phyloP scores from a whole-genome alignment of 2,888 invertebrate genomes.

The Stenodema calcarata region DNA sequence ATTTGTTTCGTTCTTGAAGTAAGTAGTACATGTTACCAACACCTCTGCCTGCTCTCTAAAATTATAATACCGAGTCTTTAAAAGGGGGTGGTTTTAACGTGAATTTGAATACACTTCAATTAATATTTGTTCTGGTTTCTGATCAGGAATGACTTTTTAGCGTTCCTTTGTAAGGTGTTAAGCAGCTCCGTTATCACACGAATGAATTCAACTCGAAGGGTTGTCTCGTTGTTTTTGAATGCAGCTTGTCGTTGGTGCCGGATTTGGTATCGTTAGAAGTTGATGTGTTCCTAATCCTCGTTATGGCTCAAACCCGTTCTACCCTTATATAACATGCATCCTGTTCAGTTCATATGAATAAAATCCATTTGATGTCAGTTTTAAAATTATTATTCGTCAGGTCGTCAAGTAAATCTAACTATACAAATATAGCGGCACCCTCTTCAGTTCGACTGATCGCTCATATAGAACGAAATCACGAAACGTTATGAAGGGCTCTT shows the following conservation, averaged over 20 bases:
- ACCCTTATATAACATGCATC: background rate
- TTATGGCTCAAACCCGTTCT: background rate
- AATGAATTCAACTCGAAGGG: background rate
- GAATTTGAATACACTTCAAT: background rate
- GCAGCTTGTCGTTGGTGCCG: background rate
- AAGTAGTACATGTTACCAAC: too few relatives aligned
- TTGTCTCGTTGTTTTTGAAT: background rate
- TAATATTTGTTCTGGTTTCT: background rate
- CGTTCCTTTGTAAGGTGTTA: background rate
- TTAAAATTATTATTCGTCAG: too few relatives aligned
- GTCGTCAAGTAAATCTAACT: background rate
- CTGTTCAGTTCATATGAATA: too few relatives aligned
- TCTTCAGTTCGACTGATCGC: background rate
- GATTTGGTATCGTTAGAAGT: background rate
- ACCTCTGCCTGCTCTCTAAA: too few relatives aligned
- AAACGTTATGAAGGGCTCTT: background rate
- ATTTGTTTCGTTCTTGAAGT: too few relatives aligned
- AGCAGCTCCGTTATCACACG: background rate
- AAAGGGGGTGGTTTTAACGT: background rate
- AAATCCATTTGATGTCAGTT: too few relatives aligned
- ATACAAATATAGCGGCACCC: background rate
- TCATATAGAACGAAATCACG: conserved; percentile 30
- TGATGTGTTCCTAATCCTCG: background rate
- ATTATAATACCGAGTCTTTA: background rate
- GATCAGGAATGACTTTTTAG: background rate